A percentile compares a stretch with the other conserved stretches of the same genome.
phyloP scores from a whole-genome alignment of 2,888 invertebrate genomes.

The Orthosia gothica region DNA sequence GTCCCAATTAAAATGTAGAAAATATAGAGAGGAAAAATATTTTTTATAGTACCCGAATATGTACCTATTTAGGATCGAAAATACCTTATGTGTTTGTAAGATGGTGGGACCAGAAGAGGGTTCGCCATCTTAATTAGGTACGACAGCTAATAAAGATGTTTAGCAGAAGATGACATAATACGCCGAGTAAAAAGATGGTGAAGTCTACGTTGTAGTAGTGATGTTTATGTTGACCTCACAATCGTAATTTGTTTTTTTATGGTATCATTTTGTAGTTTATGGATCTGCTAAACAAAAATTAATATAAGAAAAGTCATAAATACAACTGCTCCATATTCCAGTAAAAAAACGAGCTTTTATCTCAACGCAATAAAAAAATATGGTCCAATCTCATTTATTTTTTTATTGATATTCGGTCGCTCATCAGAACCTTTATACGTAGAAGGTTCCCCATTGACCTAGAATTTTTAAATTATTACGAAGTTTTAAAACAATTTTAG shows the following conservation, averaged over 20 bases:
- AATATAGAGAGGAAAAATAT: too few species aligned
- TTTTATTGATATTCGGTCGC: constrained; percentile 10
- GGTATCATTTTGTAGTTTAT: neutral
- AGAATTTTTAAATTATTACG: neutral
- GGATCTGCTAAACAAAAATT: constrained; percentile 9
- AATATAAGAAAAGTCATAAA: neutral
- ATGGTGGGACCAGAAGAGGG: neutral
- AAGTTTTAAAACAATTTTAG: neutral
- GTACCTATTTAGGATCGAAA: neutral
- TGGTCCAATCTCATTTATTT: constrained; percentile 10
- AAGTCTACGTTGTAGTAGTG: neutral
- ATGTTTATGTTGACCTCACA: too few species aligned
- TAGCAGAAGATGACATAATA: too few species aligned
- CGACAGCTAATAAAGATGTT: too few species aligned
- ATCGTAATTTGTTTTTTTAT: neutral
- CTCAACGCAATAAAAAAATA: constrained; percentile 18
- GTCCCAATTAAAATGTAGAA: neutral
- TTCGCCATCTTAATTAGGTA: too few species aligned
- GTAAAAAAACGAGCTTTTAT: neutral
- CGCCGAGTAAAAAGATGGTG: neutral
- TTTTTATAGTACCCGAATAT: too few species aligned
- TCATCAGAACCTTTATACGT: constrained; percentile 7
- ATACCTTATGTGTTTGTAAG: neutral
- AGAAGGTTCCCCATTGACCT: constrained; percentile 10
- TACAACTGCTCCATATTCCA: neutral